Percentiles rank a stretch among this genome's conserved stretches.
These are phyloP conservation scores for Hippolais icterina DNA, from an alignment of 2,113 vertebrate species.

Conservation along the genomic window DNA sequence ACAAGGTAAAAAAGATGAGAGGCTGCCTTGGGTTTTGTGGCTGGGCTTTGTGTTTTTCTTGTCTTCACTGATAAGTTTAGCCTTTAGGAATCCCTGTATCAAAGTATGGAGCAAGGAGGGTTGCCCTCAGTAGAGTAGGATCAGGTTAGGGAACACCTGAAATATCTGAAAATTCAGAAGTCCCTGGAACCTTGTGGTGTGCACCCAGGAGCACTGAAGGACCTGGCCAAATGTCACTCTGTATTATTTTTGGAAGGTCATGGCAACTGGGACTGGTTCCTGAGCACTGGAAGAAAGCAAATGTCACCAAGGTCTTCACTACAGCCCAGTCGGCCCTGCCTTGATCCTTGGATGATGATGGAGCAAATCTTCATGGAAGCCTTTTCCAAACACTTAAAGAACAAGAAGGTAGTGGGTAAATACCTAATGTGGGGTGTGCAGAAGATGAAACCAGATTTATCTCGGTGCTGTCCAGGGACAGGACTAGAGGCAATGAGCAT, in stretches of 20 bases:
- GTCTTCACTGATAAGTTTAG: neutral
- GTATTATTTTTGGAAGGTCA: neutral
- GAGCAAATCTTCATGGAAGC: neutral
- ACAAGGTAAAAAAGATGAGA: neutral
- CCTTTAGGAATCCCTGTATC: neutral
- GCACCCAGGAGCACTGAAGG: neutral
- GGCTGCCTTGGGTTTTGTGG: neutral
- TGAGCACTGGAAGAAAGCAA: neutral
- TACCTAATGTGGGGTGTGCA: neutral
- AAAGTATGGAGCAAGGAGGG: neutral
- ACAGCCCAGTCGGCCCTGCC: neutral
- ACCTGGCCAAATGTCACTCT: neutral
- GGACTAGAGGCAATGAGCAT: neutral
- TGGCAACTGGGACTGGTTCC: neutral
- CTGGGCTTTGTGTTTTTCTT: neutral
- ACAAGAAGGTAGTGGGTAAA: neutral
- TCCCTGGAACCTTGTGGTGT: neutral
- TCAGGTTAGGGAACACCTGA: neutral
- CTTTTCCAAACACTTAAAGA: neutral
- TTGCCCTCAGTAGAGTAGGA: neutral
- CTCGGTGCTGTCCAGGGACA: neutral
- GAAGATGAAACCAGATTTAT: neutral
- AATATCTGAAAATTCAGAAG: neutral
- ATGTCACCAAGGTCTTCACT: neutral
- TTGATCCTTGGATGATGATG: neutral